These are phyloP conservation scores for Dolomedes plantarius DNA, from an alignment of 2,888 invertebrate species.

Conservation along the genomic window DNA sequence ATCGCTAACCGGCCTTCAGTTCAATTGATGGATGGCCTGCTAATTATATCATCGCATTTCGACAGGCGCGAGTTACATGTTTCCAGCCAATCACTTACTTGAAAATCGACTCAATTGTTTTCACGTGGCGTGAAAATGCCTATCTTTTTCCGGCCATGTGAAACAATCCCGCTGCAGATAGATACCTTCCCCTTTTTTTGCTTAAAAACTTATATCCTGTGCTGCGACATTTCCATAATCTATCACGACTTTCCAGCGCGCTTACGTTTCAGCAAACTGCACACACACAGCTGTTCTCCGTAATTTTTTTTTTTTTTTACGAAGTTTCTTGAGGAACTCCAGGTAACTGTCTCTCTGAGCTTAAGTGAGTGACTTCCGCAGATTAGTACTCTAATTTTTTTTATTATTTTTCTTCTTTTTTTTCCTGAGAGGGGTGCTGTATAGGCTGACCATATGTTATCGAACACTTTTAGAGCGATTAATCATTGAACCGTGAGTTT, in stretches of 20 bases:
- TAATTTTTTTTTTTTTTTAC: background rate
- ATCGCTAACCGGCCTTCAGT: constrained; percentile 36
- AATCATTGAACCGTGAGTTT: constrained; percentile 53
- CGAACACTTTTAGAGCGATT: constrained; percentile 47
- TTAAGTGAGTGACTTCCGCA: constrained; percentile 48
- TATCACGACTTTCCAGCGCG: background rate
- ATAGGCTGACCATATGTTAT: constrained; percentile 68
- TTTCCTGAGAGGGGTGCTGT: constrained; percentile 32
- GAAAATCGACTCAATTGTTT: constrained; percentile 38
- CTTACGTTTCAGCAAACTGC: background rate
- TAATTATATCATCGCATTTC: constrained; percentile 67
- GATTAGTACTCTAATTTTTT: constrained; percentile 23
- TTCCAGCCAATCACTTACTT: background rate
- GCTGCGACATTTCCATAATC: constrained; percentile 9
- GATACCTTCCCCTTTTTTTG: background rate
- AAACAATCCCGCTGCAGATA: background rate
- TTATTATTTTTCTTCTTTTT: background rate
- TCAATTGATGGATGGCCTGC: constrained; percentile 40
- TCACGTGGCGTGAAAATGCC: constrained; percentile 48
- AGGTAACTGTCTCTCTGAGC: background rate
- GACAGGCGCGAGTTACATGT: background rate
- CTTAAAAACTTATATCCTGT: background rate
- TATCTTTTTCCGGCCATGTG: background rate
- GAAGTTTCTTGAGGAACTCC: background rate
- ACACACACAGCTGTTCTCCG: background rate